phyloP scores from a whole-genome alignment of 2,113 vertebrate genomes.

The Tinamus guttatus region DNA sequence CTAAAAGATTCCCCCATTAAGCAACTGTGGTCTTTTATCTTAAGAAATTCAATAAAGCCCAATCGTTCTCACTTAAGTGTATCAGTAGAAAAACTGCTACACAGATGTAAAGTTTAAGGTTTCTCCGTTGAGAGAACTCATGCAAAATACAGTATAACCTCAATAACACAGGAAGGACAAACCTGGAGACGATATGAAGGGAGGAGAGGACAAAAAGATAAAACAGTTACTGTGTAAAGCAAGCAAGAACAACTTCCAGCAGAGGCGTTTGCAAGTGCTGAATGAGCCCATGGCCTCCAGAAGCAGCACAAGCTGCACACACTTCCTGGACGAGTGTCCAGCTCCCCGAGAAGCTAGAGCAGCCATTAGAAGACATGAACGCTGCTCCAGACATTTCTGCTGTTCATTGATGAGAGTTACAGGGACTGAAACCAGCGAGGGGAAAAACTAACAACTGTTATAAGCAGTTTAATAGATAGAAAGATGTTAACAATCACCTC shows the following conservation, averaged over 20 bases:
- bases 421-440: neutral
- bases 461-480: neutral
- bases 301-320: neutral
- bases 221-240: neutral
- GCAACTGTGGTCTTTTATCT: neutral
- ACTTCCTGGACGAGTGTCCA: neutral
- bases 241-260: neutral
- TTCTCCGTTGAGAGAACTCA: neutral
- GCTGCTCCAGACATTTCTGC: neutral
- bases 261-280: neutral
- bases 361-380: neutral
- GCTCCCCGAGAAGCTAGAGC: neutral
- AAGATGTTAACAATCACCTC: neutral
- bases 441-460: neutral
- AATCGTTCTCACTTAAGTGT: neutral
- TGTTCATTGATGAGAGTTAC: neutral
- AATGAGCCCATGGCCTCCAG: fast-evolving
- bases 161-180: neutral
- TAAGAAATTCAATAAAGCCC: neutral
- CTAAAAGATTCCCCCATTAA: neutral
- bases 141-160: neutral
- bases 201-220: neutral
- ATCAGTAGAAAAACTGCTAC: neutral
- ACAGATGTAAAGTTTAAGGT: neutral
- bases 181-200: neutral